phyloP scores from a whole-genome alignment of 1,140 invertebrate species.

The Agraylea sexmaculata region DNA sequence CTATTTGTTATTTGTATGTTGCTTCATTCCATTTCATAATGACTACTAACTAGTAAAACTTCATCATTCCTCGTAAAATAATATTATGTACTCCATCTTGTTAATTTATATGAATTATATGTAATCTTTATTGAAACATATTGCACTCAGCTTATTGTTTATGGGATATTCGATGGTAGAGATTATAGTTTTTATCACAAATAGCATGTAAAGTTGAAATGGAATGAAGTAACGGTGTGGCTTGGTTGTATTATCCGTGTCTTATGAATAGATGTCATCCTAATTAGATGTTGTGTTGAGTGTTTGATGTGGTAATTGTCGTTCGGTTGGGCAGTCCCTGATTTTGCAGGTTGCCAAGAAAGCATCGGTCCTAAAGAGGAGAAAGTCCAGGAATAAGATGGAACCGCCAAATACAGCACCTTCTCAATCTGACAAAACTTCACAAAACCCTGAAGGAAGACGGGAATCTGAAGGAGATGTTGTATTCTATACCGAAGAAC shows the following conservation, averaged over 20 bases:
- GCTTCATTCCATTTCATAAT: no score
- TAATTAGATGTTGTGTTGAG: conserved; percentile 20
- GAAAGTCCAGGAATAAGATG: conserved; percentile 58
- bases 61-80: no score
- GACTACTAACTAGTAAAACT: no score
- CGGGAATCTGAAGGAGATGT: conserved; percentile 53
- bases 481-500: conserved; percentile 59
- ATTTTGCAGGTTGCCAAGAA: conserved; percentile 63
- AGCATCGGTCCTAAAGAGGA: conserved; percentile 56
- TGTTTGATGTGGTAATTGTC: conserved; percentile 21
- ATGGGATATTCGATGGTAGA: not conserved
- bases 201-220: conserved; percentile 3
- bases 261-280: no score
- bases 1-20: no score
- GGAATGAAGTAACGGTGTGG: not conserved
- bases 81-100: no score
- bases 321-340: conserved; percentile 44
- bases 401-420: conserved; percentile 34
- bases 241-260: no score
- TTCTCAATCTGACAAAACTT: conserved; percentile 21
- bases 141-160: no score
- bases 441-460: conserved; percentile 19
- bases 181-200: no score
- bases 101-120: no score
- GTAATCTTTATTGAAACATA: no score